Evolutionary conservation across 2,888 invertebrate species (phyloP).

Genomic region (Oxystoma pomonae): DNA sequence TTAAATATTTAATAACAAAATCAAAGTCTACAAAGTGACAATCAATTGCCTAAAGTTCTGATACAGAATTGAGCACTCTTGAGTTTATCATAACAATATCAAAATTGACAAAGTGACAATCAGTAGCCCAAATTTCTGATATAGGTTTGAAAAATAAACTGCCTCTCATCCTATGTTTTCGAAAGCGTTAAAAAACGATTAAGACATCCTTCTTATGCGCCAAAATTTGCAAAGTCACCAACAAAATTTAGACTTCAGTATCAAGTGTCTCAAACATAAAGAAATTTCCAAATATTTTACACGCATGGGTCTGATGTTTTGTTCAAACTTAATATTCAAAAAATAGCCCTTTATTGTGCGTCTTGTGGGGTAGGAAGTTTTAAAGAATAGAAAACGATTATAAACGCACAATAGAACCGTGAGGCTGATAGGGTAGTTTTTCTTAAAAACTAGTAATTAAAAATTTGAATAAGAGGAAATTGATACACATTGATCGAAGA

Average conservation of each 20-base stretch:
- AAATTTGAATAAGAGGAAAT: not conserved
- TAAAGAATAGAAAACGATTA: constrained; percentile 25
- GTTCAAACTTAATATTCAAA: constrained; percentile 13
- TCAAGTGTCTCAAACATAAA: not conserved
- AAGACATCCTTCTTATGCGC: not conserved
- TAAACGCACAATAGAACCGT: constrained; percentile 18
- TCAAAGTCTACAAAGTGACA: too few species aligned
- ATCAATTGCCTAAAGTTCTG: too few species aligned
- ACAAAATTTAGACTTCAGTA: not conserved
- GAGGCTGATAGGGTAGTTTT: constrained; percentile 16
- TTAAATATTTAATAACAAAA: too few species aligned
- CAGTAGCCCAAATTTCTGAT: too few species aligned
- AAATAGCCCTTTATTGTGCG: constrained; percentile 17
- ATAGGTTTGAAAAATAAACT: too few species aligned
- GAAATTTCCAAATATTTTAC: not conserved
- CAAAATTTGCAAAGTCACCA: not conserved
- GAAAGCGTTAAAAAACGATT: too few species aligned
- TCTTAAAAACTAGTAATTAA: not conserved
- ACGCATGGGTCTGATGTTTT: constrained; percentile 7
- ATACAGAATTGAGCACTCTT: too few species aligned
- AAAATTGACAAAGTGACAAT: too few species aligned
- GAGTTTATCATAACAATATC: too few species aligned
- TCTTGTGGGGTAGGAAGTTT: constrained; percentile 19
- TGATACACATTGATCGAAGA: not conserved
- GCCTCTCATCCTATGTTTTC: not conserved